Base-by-base conservation (phyloP, 2,888 invertebrate genomes). In the Galerucella nymphaeae region DNA sequence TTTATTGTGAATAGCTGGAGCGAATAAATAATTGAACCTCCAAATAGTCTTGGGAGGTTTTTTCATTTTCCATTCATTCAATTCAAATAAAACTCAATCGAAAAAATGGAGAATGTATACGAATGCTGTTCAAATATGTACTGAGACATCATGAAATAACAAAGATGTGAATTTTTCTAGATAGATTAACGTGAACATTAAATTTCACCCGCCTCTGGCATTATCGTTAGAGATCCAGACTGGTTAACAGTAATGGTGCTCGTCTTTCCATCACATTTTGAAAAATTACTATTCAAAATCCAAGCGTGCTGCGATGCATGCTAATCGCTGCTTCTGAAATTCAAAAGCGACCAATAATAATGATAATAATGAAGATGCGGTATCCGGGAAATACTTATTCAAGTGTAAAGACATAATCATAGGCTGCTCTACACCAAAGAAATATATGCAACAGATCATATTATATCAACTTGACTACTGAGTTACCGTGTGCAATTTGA, bases 311-410 rank as follows among this genome's bases (percentile, higher is more conserved):
- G 77, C 74, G 78, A 78, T 77, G 76, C 75, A 75, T 74, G 77
- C 78, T 82, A 81, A 81, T 81, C 77, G 80, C 77, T 76, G 80
- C 77, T 77, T 78, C 80, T 79, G 80, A 81, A 82, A 80, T 80
- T 79, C 78, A 78, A 80, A 79, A 78, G 79, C 78, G 75, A 77
- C 78, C 77, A 77, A 78, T 79, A 80, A 69, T 69, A 38, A 69
- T 69, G 38, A 62, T 69, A 68, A 68, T 80, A 79, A 81, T 82
- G 81, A 82, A 82, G 80, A 80, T 80, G 78, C 78, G 73, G 81
- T 79, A 84, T 84, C 84, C 84, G 84, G 84, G 82, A 84, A 83
- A 80, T 82, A 76, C 75, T 78, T 82, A 82, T 81, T 83, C 82
- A 81, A 79, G 79, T 83, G 83, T 83, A 80, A 83, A 83, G 82